Base-by-base conservation (phyloP, 2,888 invertebrate genomes). In the Himalopsyche japonica region DNA sequence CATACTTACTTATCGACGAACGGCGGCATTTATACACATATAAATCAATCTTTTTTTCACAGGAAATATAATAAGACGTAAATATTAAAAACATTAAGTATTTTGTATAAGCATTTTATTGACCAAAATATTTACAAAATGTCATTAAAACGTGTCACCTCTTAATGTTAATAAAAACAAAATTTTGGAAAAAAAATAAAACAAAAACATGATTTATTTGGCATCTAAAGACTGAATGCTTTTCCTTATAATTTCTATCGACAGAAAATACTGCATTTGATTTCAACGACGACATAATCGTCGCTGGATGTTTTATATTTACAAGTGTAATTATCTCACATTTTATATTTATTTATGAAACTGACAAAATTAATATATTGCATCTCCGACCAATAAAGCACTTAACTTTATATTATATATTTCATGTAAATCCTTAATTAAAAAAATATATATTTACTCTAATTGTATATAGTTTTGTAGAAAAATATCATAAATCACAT, bases 361-460 rank as follows among this genome's bases (percentile, higher is more conserved):
- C 48, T 70, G 37, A 47, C 37, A 83, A 70, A 80, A 80, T 43
- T 15, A 43, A 43, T 30, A 32, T 85, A 85, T 85, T 85, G 83
- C 85, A 85, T 83, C 85, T 76, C 85, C 83, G 83, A 85, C 85
- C 85, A 83, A 82, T 80, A 34, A 82, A 85, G 43, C 57, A 64
- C 81, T 78, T 80, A 47, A 84, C 18, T 78, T 24, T 43, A 78
- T 78, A 37, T 37, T 37, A 78, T 37, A 43, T 57, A 57, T 57
- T 57, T 57, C 57, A 57, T 57, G 20, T 57, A 57, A 57, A 20
- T 20, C 20, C 57, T 10, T 57, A 57, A 57, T 57, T 57, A 57
- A 57, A 57, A 57, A 57, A 1, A 57, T 24, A 78, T n/a, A 78
- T 24, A 43, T 78, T 78, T 43, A 37, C 79, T 48, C 76, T 83